These are phyloP conservation scores for Athalia rosae DNA, from an alignment of 2,888 invertebrate species.

Conservation along the genomic window DNA sequence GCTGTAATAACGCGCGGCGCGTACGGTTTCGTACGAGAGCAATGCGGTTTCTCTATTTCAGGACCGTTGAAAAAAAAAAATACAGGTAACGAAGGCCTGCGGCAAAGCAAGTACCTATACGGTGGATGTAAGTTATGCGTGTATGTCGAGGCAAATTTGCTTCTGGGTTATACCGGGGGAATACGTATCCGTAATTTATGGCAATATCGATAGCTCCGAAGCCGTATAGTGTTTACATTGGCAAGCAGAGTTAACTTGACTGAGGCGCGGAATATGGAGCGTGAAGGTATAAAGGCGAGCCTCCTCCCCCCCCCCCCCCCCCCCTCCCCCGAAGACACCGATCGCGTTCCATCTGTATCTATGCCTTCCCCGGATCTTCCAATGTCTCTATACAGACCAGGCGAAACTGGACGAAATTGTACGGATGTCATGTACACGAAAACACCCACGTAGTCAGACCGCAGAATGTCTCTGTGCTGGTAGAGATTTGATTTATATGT, in stretches of 20 bases:
- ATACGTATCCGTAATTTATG: conserved; percentile 37
- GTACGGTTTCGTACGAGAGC: too few relatives aligned
- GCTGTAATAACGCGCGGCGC: too few relatives aligned
- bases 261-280: not conserved
- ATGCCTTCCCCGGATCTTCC: not conserved
- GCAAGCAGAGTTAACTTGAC: conserved; percentile 3
- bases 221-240: conserved; percentile 22
- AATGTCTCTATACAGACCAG: too few relatives aligned
- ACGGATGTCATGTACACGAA: conserved; percentile 5
- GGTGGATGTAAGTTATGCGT: not conserved
- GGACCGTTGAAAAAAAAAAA: too few relatives aligned
- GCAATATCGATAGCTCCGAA: conserved; percentile 21
- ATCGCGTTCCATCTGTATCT: not conserved
- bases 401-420: too few relatives aligned
- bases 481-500: conserved; percentile 71
- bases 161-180: not conserved
- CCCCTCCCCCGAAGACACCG: conserved; percentile 2
- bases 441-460: not conserved
- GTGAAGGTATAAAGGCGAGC: not conserved
- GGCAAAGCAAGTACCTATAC: not conserved
- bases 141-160: not conserved
- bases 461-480: not conserved
- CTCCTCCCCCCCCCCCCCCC: not conserved
- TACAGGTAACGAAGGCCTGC: not conserved
- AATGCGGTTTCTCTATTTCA: too few relatives aligned